Evolutionary conservation across 2,888 invertebrate genomes (phyloP).

Genomic region (Archaeoteleia sp.): DNA sequence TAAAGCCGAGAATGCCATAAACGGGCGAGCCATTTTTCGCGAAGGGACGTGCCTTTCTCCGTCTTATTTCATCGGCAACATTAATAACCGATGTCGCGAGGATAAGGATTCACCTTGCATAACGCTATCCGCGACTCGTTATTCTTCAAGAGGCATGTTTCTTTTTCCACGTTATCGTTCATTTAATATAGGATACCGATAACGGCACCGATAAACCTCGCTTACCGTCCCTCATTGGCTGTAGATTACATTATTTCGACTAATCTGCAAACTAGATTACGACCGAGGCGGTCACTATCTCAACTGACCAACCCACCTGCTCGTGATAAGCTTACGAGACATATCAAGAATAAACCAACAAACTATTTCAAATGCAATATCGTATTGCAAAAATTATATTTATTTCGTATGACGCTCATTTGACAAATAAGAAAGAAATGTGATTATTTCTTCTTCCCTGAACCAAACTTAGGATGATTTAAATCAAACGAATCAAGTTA

Average conservation of each 20-base stretch:
- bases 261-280: slow-evolving; percentile 52
- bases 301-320: slow-evolving; percentile 46
- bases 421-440: too few species aligned
- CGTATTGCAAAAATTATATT: too few species aligned
- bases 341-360: slow-evolving; percentile 45
- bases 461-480: too few species aligned
- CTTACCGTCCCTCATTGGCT: slow-evolving; percentile 45
- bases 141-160: slow-evolving; percentile 50
- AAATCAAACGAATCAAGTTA: too few species aligned
- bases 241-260: slow-evolving; percentile 49
- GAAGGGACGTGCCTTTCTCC: slow-evolving; percentile 2
- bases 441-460: too few species aligned
- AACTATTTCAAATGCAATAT: slow-evolving; percentile 35
- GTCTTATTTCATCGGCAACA: slow-evolving; percentile 39
- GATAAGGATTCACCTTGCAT: slow-evolving; percentile 52
- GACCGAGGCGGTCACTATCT: slow-evolving; percentile 48
- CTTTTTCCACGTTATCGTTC: slow-evolving; percentile 44
- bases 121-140: slow-evolving; percentile 39
- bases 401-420: too few species aligned
- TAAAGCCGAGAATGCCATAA: slow-evolving; percentile 34
- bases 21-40: slow-evolving; percentile 14
- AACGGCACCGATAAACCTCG: slow-evolving; percentile 38
- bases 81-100: slow-evolving; percentile 50
- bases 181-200: slow-evolving; percentile 48
- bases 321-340: slow-evolving; percentile 50